phyloP scores from a whole-genome alignment of 1,140 invertebrate species.

The Hyles euphorbiae region DNA sequence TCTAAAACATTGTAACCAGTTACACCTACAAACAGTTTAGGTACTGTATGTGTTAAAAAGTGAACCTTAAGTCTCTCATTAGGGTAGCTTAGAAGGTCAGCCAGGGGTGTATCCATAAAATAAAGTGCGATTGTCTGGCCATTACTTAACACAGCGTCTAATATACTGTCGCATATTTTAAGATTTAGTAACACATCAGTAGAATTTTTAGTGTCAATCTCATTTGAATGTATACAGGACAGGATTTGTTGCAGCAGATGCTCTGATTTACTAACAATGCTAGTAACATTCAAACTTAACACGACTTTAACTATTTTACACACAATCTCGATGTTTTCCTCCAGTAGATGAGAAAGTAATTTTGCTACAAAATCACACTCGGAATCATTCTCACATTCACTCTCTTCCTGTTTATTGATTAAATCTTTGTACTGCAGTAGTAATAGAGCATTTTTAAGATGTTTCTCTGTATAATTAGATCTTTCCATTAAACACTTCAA shows the following conservation, averaged over 20 bases:
- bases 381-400: slow-evolving; percentile 49
- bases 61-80: slow-evolving; percentile 44
- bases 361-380: slow-evolving; percentile 50
- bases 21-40: slow-evolving; percentile 38
- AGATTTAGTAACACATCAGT: slow-evolving; percentile 28
- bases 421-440: slow-evolving; percentile 56
- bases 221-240: slow-evolving; percentile 24
- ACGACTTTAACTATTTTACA: slow-evolving; percentile 45
- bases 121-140: slow-evolving; percentile 35
- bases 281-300: slow-evolving; percentile 40
- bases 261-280: slow-evolving; percentile 47
- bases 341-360: slow-evolving; percentile 34
- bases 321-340: slow-evolving; percentile 38
- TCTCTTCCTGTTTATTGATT: slow-evolving; percentile 49
- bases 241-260: slow-evolving; percentile 63
- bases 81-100: slow-evolving; percentile 34
- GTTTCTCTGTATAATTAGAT: slow-evolving; percentile 33
- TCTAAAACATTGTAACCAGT: slow-evolving; percentile 50
- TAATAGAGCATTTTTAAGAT: slow-evolving; percentile 40
- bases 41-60: slow-evolving; percentile 50
- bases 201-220: slow-evolving; percentile 7
- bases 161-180: slow-evolving; percentile 45
- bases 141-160: slow-evolving; percentile 39
- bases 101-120: slow-evolving; percentile 46
- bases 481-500: slow-evolving; percentile 42